A percentile compares a stretch with the other conserved stretches of the same genome.
Conservation (phyloP, 2,113 vertebrate species). For the Sterna hirundo region DNA sequence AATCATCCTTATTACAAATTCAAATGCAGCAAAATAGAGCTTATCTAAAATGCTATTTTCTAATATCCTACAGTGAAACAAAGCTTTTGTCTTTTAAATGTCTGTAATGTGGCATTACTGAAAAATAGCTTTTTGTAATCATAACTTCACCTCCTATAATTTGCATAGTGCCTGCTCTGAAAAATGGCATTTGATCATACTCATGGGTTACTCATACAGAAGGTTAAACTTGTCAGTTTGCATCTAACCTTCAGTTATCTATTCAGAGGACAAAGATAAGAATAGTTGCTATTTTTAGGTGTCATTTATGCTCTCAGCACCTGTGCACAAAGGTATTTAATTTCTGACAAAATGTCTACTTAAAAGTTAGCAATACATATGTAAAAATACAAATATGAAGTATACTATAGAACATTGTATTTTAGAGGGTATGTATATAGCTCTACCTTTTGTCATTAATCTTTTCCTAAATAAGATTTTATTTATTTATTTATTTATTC, state of each 20-base stretch:
- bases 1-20: neutral
- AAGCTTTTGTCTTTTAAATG: neutral
- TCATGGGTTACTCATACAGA: neutral
- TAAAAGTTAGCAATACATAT: neutral
- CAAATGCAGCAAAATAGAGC: neutral
- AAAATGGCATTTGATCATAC: neutral
- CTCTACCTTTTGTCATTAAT: neutral
- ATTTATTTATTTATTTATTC: neutral
- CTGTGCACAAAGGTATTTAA: neutral
- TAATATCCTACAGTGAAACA: neutral
- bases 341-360: neutral
- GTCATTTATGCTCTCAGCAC: neutral
- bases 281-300: neutral
- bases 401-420: neutral
- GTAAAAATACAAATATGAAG: neutral
- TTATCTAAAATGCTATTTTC: neutral
- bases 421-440: neutral
- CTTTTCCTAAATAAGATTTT: neutral
- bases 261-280: neutral
- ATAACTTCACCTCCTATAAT: accelerated
- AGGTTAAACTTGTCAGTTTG: neutral
- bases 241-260: neutral
- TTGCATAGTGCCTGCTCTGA: neutral
- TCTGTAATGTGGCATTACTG: neutral
- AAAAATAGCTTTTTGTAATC: neutral